Evolutionary conservation across 2,113 vertebrate species (phyloP).

Genomic region (Ranitomeya variabilis): DNA sequence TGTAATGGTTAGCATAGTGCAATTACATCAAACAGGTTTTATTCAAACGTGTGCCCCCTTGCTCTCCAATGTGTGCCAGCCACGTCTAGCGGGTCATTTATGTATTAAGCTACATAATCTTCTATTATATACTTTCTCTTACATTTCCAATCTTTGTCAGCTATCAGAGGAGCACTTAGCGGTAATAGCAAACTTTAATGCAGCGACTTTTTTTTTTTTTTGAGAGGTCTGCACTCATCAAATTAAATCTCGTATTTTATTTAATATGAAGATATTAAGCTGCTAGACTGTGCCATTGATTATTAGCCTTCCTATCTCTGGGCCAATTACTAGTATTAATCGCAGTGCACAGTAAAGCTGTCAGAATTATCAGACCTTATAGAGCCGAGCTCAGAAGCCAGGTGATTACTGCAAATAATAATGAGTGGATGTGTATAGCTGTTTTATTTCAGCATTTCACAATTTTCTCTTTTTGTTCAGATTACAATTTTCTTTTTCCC

Average conservation of each 20-base stretch:
- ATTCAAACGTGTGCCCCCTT: background rate
- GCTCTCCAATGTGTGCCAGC: background rate
- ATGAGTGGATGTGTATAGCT: background rate
- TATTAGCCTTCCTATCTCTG: slow-evolving; percentile 12
- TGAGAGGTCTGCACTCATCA: slow-evolving; percentile 14
- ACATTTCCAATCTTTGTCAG: background rate
- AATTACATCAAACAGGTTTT: background rate
- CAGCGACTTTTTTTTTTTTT: slow-evolving; percentile 15
- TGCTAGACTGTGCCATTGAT: slow-evolving; percentile 32
- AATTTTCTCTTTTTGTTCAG: no score
- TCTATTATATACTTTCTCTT: background rate
- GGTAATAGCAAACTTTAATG: slow-evolving; percentile 15
- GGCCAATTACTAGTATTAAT: slow-evolving; percentile 32
- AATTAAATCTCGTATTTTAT: slow-evolving; percentile 28
- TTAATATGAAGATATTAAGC: slow-evolving; percentile 35
- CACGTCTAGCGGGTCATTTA: background rate
- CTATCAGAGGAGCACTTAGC: slow-evolving; percentile 3
- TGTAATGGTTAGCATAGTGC: background rate
- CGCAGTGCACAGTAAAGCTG: background rate
- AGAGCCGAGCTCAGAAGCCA: slow-evolving; percentile 5
- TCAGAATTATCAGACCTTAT: slow-evolving; percentile 13
- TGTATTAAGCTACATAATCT: background rate
- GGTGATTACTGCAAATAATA: background rate
- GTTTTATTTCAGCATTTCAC: background rate
- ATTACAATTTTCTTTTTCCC: no score